phyloP scores from a whole-genome alignment of 2,113 vertebrate genomes.

The Prochilodus magdalenae region DNA sequence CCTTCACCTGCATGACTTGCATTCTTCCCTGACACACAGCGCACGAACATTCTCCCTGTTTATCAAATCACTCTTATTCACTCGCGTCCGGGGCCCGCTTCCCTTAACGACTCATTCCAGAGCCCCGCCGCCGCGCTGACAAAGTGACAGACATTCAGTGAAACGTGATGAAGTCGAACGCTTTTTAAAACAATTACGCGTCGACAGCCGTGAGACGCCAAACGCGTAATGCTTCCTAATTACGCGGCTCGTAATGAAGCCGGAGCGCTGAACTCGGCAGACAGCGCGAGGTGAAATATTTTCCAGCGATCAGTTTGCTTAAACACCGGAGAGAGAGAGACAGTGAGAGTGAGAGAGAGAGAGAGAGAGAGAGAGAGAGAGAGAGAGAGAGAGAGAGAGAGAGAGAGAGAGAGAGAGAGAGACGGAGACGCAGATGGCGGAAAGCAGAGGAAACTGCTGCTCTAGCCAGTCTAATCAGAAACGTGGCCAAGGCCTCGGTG shows the following conservation, averaged over 20 bases:
- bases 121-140: not conserved
- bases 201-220: constrained; percentile 16
- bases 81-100: not conserved
- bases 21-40: constrained; percentile 58
- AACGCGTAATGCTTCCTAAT: constrained; percentile 43
- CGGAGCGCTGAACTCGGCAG: not conserved
- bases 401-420: constrained; percentile 15
- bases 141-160: not conserved
- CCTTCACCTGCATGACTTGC: constrained; percentile 77
- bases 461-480: constrained; percentile 29
- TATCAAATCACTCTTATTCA: constrained; percentile 37
- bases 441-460: not conserved
- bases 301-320: constrained; percentile 15
- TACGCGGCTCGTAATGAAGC: constrained; percentile 32
- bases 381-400: constrained; percentile 3
- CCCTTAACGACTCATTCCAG: constrained; percentile 42
- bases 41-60: constrained; percentile 10
- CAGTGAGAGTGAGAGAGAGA: constrained; percentile 10
- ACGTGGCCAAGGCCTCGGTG: constrained; percentile 56
- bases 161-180: constrained; percentile 29
- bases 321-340: constrained; percentile 1
- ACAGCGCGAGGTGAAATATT: constrained; percentile 34
- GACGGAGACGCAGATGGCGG: constrained; percentile 5
- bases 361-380: constrained; percentile 10
- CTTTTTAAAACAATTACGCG: constrained; percentile 17